A percentile compares a stretch with the other conserved stretches of the same genome.
These are phyloP conservation scores for Venustaconcha ellipsiformis DNA, from an alignment of 1,140 invertebrate species.

Conservation along the genomic window DNA sequence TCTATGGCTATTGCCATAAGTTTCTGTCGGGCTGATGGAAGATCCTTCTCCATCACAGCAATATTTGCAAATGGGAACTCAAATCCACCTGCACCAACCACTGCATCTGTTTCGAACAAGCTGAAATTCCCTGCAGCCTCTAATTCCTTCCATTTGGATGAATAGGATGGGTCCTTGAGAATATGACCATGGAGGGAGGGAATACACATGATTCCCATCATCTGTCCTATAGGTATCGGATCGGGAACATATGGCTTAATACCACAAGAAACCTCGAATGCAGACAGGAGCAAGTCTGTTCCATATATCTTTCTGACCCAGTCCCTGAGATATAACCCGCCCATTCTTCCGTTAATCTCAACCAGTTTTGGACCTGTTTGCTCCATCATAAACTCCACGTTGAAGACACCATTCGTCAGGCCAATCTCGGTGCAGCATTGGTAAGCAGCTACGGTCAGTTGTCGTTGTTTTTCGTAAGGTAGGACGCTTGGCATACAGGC, in stretches of 20 bases:
- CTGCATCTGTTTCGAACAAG: constrained; percentile 24
- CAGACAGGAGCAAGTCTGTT: constrained; percentile 38
- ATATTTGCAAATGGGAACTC: constrained; percentile 44
- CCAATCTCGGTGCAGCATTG: constrained; percentile 47
- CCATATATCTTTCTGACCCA: constrained; percentile 45
- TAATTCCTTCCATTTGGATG: constrained; percentile 13
- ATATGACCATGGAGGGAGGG: constrained; percentile 34
- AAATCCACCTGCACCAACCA: not conserved
- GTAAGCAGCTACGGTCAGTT: constrained; percentile 42
- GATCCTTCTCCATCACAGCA: constrained; percentile 26
- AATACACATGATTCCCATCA: constrained; percentile 47
- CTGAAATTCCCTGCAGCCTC: constrained; percentile 23
- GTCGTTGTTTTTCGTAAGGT: constrained; percentile 38
- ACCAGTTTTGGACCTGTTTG: constrained; percentile 45
- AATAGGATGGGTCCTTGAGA: constrained; percentile 10
- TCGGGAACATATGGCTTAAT: constrained; percentile 34
- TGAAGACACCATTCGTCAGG: constrained; percentile 45
- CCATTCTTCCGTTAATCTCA: constrained; percentile 54
- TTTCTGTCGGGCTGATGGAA: constrained; percentile 18
- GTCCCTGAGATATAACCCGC: constrained; percentile 48
- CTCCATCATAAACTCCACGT: constrained; percentile 53
- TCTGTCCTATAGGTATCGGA: not conserved
- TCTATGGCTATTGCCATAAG: constrained; percentile 28
- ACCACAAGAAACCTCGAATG: constrained; percentile 39
- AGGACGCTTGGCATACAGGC: constrained; percentile 37